These are phyloP conservation scores for Myotis daubentonii DNA, from an alignment of 2,797 vertebrate species.

Conservation along the genomic window DNA sequence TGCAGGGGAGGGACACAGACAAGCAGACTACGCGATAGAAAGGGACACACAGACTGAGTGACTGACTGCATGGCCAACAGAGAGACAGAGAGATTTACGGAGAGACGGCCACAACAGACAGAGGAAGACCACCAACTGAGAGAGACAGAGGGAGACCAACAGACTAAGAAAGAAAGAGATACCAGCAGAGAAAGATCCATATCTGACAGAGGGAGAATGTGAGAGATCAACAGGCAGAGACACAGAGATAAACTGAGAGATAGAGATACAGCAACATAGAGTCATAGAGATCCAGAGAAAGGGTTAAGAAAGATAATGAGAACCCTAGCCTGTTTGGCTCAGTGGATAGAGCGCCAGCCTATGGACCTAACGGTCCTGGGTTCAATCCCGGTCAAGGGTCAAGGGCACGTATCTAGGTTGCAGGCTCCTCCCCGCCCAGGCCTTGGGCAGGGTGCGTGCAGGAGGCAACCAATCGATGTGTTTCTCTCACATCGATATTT, in stretches of 20 bases:
- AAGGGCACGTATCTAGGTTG: neutral
- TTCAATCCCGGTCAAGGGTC: neutral
- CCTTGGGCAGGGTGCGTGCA: neutral
- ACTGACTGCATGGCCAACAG: too few relatives aligned
- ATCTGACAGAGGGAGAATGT: neutral
- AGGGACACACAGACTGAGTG: too few relatives aligned
- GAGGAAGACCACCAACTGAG: too few relatives aligned
- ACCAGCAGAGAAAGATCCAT: neutral
- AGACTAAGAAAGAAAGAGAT: neutral
- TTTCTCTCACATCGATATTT: neutral
- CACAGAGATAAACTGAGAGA: neutral
- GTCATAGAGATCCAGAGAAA: neutral
- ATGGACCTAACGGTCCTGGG: neutral
- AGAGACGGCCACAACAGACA: neutral
- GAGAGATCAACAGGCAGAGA: too few relatives aligned
- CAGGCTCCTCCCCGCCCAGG: neutral
- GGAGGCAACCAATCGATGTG: neutral
- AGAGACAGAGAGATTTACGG: neutral
- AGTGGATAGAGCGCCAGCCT: neutral
- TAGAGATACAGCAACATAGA: neutral
- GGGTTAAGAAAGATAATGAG: neutral
- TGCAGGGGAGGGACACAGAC: neutral
- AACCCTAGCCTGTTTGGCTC: neutral
- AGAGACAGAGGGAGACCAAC: neutral
- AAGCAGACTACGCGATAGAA: neutral